Conservation (phyloP, 2,113 vertebrate genomes). For the Silurus asotus region DNA sequence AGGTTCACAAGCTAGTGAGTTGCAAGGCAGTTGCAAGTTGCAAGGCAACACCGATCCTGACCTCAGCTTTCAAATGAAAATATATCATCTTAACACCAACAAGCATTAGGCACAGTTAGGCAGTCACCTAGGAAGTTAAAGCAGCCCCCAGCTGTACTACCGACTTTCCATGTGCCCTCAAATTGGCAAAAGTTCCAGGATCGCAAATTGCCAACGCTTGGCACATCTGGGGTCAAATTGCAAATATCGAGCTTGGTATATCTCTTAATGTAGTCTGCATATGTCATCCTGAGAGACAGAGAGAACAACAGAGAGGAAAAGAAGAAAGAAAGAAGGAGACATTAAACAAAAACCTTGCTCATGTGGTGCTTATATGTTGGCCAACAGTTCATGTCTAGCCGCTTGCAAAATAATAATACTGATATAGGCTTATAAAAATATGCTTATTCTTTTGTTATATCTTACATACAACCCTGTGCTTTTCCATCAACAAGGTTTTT, state of each 20-base stretch:
- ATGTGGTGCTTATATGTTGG: no score
- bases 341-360: no score
- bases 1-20: no score
- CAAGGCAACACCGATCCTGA: no score
- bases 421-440: no score
- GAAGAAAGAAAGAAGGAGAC: no score
- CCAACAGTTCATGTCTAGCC: no score
- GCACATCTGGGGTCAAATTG: constrained; percentile 75
- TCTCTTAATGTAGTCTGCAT: constrained; percentile 79
- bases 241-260: constrained; percentile 89
- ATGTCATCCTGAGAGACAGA: constrained; percentile 34
- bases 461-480: no score
- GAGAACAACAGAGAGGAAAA: neutral
- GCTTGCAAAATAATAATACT: no score
- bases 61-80: neutral
- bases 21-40: no score
- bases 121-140: neutral
- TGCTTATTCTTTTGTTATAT: no score
- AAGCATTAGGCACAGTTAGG: neutral
- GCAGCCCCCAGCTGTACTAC: neutral
- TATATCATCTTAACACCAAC: neutral
- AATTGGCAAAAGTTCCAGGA: constrained; percentile 55
- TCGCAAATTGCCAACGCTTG: constrained; percentile 63
- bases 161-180: neutral
- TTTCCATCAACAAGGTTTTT: no score